Evolutionary conservation across 1,140 invertebrate genomes (phyloP).

Genomic region (Spodoptera litura): DNA sequence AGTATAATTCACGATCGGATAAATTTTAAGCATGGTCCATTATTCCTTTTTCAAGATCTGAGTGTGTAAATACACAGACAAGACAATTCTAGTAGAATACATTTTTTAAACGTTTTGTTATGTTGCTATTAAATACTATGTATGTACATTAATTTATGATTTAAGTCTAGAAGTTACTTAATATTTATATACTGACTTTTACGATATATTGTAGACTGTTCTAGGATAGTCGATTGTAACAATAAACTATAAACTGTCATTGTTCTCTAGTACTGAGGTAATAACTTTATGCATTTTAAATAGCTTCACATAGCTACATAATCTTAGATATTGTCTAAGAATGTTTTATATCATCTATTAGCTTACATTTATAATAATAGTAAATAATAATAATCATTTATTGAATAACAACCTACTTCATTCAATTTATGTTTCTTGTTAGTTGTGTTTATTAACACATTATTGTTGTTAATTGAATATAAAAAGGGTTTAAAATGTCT

Average conservation of each 20-base stretch:
- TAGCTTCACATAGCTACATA: neutral
- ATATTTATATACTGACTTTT: neutral
- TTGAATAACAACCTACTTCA: neutral
- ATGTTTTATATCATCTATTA: neutral
- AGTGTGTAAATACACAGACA: too few relatives aligned
- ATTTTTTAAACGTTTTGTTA: too few relatives aligned
- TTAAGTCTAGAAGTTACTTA: neutral
- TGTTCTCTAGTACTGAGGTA: slow-evolving; percentile 9
- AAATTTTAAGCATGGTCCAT: too few relatives aligned
- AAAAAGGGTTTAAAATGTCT: too few relatives aligned
- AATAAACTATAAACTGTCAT: neutral
- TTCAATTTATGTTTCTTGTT: neutral
- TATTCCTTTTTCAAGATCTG: too few relatives aligned
- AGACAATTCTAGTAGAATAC: too few relatives aligned
- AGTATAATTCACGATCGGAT: too few relatives aligned
- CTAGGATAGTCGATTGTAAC: too few relatives aligned
- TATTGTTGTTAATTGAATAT: neutral
- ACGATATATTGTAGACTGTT: neutral
- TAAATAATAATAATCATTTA: neutral
- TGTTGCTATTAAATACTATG: too few relatives aligned
- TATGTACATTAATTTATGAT: too few relatives aligned
- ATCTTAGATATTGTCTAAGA: neutral
- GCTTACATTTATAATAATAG: neutral
- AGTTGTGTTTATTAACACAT: too few relatives aligned
- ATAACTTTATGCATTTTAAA: slow-evolving; percentile 22